Base-by-base conservation (phyloP, 1,140 invertebrate genomes). In the Brachystomella parvula region DNA sequence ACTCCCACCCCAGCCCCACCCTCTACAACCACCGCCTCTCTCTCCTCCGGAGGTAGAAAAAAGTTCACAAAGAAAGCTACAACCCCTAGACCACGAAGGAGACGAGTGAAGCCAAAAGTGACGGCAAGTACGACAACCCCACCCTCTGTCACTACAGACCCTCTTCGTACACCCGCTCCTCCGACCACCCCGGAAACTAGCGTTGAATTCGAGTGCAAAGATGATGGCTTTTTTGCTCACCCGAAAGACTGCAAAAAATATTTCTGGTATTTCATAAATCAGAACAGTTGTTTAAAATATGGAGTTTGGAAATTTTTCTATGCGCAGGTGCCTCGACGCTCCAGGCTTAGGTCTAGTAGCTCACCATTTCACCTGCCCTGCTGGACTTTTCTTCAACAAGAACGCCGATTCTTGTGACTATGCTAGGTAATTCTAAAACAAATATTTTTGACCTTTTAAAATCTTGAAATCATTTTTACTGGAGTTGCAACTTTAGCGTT, bases 151-250 rank as follows among this genome's bases (percentile, higher is more conserved):
- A 73, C 73, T 21, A 71, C 71, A 44, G 67, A 75, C 44, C 74
- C 72, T 0, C 66, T 77, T 2, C 87, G 84, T 17, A 93, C 91
- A 3, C 91, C 91, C 1, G 85, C 87, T 73, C 90, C 91, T 61
- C 91, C 91, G 2, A 90, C 90, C 0, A 94, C 92, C 47, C 92
- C 91, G 0, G 91, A 94, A 79, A 88, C 90, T 0, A 90, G 89
- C 30, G 69, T 68, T 84, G 89, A 90, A 74, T 96, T 95, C 76
- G 89, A 91, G 74, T 96, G 92, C 74, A 89, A 88, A 74, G 91
- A 94, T 67, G 92, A 95, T 82, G 92, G 92, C 47, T 96, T 96
- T 79, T 95, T 87, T 79, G 86, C 87, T n/a, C 91, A 96, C 79
- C 91, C 92, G 0, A 83, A 88, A 33, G 91, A 94, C 75, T 96